These are phyloP conservation scores for Suncus etruscus DNA, from an alignment of 2,113 vertebrate genomes.

Conservation along the genomic window DNA sequence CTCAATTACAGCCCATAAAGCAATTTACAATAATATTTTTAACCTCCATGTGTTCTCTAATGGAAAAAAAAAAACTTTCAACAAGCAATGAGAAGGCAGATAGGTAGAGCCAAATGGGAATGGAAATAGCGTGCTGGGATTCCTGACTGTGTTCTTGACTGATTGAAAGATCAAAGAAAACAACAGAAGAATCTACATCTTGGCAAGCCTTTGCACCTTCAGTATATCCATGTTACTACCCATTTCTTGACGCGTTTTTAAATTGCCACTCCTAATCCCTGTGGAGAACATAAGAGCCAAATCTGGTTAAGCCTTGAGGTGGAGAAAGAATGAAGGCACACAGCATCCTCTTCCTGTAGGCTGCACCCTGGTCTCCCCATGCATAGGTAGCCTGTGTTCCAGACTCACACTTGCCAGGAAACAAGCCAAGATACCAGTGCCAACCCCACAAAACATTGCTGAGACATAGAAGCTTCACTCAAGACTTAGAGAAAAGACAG, in stretches of 20 bases:
- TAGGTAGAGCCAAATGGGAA: not conserved
- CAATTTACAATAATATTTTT: not conserved
- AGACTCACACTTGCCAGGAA: not conserved
- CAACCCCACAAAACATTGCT: not conserved
- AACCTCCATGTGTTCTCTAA: not conserved
- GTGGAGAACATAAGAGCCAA: not conserved
- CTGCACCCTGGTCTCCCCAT: accelerated
- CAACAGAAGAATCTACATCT: not conserved
- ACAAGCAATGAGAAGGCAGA: not conserved
- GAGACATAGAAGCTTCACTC: not conserved
- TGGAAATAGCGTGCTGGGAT: not conserved
- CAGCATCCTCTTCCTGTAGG: not conserved
- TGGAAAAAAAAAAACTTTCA: not conserved
- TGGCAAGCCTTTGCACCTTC: not conserved
- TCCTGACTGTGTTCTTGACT: not conserved
- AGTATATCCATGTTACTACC: not conserved
- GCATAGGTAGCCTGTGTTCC: not conserved
- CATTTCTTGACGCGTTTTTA: not conserved
- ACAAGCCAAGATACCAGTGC: not conserved
- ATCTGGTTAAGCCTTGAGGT: accelerated
- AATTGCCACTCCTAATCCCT: not conserved
- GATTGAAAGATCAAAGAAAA: not conserved
- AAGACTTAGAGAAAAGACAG: not conserved
- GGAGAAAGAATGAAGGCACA: accelerated
- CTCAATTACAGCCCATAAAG: not conserved